These are phyloP conservation scores for Diogma glabrata DNA, from an alignment of 2,888 invertebrate genomes.

Conservation along the genomic window DNA sequence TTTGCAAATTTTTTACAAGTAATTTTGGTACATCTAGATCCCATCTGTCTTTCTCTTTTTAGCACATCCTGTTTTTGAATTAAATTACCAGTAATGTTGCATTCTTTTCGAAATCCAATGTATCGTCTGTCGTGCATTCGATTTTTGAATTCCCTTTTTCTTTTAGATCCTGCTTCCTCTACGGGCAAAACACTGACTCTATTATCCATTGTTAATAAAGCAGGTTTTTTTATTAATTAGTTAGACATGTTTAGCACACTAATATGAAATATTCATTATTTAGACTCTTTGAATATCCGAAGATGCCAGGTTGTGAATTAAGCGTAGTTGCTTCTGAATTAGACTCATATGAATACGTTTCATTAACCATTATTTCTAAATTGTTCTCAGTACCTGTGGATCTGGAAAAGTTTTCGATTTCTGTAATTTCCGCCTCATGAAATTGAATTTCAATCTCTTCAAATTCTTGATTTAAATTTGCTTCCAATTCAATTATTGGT, in stretches of 20 bases:
- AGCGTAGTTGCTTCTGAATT: neutral
- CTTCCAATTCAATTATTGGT: neutral
- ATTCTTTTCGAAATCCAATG: neutral
- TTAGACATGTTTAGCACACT: too few species aligned
- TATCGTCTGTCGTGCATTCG: neutral
- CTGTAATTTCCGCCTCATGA: neutral
- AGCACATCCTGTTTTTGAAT: neutral
- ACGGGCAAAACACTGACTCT: neutral
- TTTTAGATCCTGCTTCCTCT: neutral
- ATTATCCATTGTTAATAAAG: neutral
- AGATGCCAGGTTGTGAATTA: neutral
- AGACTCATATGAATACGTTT: neutral
- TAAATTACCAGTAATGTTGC: neutral
- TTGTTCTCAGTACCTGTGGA: neutral
- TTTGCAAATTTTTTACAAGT: neutral
- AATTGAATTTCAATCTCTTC: neutral
- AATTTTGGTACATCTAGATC: too few species aligned
- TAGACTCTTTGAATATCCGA: too few species aligned
- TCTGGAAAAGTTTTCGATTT: neutral
- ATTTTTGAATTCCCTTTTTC: neutral
- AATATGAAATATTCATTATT: too few species aligned
- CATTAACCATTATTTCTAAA: neutral
- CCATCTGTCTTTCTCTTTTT: too few species aligned
- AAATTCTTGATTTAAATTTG: neutral
- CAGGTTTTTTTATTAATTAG: too few species aligned